Evolutionary conservation across 1,140 invertebrate genomes (phyloP).

Genomic region (Coenobita brevimanus): DNA sequence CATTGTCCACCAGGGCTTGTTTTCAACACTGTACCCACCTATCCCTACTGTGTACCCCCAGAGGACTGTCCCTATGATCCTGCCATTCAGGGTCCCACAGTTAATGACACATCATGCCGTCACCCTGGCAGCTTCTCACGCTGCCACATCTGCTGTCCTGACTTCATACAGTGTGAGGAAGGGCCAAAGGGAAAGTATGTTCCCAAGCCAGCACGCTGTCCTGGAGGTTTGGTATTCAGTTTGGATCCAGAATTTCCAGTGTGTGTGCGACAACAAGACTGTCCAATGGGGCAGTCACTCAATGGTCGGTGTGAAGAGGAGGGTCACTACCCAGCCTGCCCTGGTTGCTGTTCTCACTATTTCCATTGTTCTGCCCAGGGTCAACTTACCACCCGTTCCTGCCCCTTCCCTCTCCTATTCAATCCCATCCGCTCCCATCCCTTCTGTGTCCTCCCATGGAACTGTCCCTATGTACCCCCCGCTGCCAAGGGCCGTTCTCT

Average conservation of each 20-base stretch:
- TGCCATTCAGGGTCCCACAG: neutral
- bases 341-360: constrained; percentile 41
- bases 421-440: constrained; percentile 25
- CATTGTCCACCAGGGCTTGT: constrained; percentile 36
- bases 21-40: constrained; percentile 36
- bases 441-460: constrained; percentile 46
- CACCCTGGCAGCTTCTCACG: constrained; percentile 53
- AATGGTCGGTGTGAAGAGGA: neutral
- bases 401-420: constrained; percentile 38
- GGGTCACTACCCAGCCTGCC: constrained; percentile 46
- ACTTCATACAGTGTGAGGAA: constrained; percentile 41
- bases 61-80: constrained; percentile 48
- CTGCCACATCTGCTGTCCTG: constrained; percentile 38
- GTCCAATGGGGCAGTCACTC: neutral
- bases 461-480: constrained; percentile 36
- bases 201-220: constrained; percentile 11
- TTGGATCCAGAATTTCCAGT: constrained; percentile 40
- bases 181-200: neutral
- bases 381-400: constrained; percentile 15
- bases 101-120: constrained; percentile 32
- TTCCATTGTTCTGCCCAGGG: constrained; percentile 34
- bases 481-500: too few species aligned
- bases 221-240: constrained; percentile 43
- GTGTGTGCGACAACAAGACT: constrained; percentile 20
- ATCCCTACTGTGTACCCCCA: constrained; percentile 47